Conservation (phyloP, 2,113 vertebrate genomes). For the Pavo muticus region DNA sequence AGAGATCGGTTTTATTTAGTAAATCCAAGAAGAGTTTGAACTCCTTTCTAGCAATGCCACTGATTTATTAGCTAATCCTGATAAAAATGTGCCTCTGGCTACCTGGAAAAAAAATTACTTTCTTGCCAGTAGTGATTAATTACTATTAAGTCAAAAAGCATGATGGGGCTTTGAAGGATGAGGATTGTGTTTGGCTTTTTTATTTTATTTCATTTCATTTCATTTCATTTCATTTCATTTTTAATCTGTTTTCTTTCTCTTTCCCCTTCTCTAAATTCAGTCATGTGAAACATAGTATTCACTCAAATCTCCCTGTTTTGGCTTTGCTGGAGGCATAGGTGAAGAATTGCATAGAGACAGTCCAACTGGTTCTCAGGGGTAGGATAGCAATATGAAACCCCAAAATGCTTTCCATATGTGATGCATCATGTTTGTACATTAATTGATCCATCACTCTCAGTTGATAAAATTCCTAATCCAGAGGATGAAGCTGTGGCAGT, state of each 20-base stretch:
- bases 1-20: slow-evolving; percentile 68
- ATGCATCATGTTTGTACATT: slow-evolving; percentile 29
- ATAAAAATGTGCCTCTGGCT: slow-evolving; percentile 81
- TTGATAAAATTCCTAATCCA: slow-evolving; percentile 47
- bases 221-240: slow-evolving; percentile 38
- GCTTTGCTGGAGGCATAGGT: slow-evolving; percentile 68
- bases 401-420: slow-evolving; percentile 42
- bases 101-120: slow-evolving; percentile 76
- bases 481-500: background rate
- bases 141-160: slow-evolving; percentile 76
- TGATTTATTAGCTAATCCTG: slow-evolving; percentile 84
- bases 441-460: slow-evolving; percentile 46
- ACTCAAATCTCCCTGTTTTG: slow-evolving; percentile 57
- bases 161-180: slow-evolving; percentile 76
- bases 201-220: background rate
- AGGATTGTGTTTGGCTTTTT: slow-evolving; percentile 51
- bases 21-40: slow-evolving; percentile 77
- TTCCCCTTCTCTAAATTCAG: slow-evolving; percentile 51
- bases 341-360: slow-evolving; percentile 62
- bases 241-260: background rate
- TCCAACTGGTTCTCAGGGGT: slow-evolving; percentile 43
- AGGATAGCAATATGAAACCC: slow-evolving; percentile 24
- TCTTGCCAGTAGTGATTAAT: slow-evolving; percentile 81
- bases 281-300: slow-evolving; percentile 60
- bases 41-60: slow-evolving; percentile 70